Evolutionary conservation across 2,888 invertebrate genomes (phyloP), one percentile per base, ranked within the genome.

Genomic region (Chrysolina americana): DNA sequence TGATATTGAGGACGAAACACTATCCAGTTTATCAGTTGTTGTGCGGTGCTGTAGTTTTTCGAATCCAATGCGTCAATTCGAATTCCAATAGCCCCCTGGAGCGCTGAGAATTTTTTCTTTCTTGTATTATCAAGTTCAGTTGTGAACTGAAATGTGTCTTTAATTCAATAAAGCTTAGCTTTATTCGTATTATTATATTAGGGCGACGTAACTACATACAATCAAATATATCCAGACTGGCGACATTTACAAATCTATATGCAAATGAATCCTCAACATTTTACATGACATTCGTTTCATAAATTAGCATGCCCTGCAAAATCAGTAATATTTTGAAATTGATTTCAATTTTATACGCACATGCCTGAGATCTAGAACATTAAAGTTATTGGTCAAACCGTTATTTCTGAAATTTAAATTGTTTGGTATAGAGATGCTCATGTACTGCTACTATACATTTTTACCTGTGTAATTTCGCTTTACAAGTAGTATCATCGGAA

Each of bases 201-300:
- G 21, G 23, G 47, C n/a, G 48, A 68, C 21, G 41, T 53, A 17
- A 59, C 10, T 36, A 59, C 36, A 28, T 15, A 15, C n/a, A 28
- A 59, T 59, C 36, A 36, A 59, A 19, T 36, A 36, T 36, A 36
- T 59, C 76, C 78, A 76, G 77, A 79, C 78, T 75, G 79, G 79
- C 79, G 78, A 76, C 79, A 75, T 68, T 56, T 72, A 79, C 76
- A 78, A 76, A 80, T 80, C 78, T 79, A 79, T 78, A 79, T 80
- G 81, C 78, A 78, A 81, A 82, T 82, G 78, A 82, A 82, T 79
- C 74, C 79, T 71, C 76, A 70, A 68, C 76, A 76, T 76, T 80
- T 81, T 80, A 80, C 80, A 78, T 73, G 81, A 79, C 81, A 80
- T 79, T 81, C 77, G 76, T 78, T 71, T 77, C 76, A 77, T 75